Base-by-base conservation (phyloP, 2,113 vertebrate genomes). In the Phalacrocorax pelagicus region DNA sequence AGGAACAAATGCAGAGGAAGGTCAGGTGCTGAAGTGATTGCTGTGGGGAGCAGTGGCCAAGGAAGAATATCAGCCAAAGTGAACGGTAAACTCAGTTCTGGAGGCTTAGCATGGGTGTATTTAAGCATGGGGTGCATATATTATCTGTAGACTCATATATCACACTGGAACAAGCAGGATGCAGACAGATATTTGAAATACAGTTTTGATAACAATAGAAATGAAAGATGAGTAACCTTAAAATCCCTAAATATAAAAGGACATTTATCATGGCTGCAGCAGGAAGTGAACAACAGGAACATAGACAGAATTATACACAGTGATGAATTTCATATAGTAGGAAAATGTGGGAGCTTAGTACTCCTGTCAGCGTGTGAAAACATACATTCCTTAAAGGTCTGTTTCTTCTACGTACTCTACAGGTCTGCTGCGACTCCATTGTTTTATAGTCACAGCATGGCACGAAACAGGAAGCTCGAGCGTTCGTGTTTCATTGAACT, bases 161-260 rank as follows among this genome's bases (percentile, higher is more conserved):
- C 91, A 44, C 47, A 17, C 32, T 71, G 65, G 47, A 81, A 94
- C 5, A 12, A 94, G 69, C 72, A 67, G 47, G 80, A 81, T 63
- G 77, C 55, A 86, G 83, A 44, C 23, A 86, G 55, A 49, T 89
- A 91, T 36, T 91, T 89, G 77, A 94, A 94, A 78, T 72, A 91
- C 81, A 97, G 96, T 94, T 94, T 96, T 97, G 96, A 95, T 98
- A 97, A 96, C 82, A 67, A 94, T 82, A 96, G 88, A 96, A 95
- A 96, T 97, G 95, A 97, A 97, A 97, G 89, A 97, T 96, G 92
- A 97, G 92, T 84, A 88, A 93, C 82, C 38, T 80, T 81, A 83
- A 96, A 96, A 92, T 90, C 36, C 51, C 51, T 61, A 86, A 94
- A 94, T 95, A 93, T 81, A 91, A 93, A 95, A 93, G 86, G 89